Conservation (phyloP, 35 echinoderm and acorn worm genomes). For the Stichopus chloronotus region DNA sequence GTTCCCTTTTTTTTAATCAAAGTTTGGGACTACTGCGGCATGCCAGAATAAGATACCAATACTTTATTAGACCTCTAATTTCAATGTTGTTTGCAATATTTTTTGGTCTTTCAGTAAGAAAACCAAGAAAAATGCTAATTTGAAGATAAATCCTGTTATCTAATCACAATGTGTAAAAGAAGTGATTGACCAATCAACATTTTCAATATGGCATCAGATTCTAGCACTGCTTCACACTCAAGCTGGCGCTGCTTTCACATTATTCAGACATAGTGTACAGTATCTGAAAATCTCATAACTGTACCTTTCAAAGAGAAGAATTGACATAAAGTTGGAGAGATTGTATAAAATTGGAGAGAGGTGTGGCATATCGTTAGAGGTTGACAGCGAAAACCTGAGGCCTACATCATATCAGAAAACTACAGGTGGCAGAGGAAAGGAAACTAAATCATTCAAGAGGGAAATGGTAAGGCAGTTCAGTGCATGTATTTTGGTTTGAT, state of each 20-base stretch:
- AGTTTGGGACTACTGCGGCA: background rate
- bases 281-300: constrained; percentile 1
- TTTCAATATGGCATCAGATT: constrained; percentile 17
- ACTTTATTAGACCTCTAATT: constrained; percentile 11
- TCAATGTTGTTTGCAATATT: background rate
- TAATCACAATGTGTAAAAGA: background rate
- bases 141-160: background rate
- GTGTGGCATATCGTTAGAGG: constrained; percentile 6
- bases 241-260: constrained; percentile 8
- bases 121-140: background rate
- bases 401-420: background rate
- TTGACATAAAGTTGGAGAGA: background rate
- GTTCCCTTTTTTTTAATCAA: constrained; percentile 31
- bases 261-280: background rate
- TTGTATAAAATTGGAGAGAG: background rate
- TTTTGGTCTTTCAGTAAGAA: background rate
- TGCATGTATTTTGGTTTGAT: constrained; percentile 30
- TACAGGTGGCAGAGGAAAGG: too few relatives aligned
- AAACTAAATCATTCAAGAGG: background rate
- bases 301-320: constrained; percentile 14
- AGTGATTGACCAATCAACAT: constrained; percentile 18
- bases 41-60: constrained; percentile 8
- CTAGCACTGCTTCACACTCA: background rate
- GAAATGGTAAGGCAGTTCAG: background rate
- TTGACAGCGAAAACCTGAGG: background rate